Base-by-base conservation (phyloP, 2,113 vertebrate genomes). In the Empidonax traillii region DNA sequence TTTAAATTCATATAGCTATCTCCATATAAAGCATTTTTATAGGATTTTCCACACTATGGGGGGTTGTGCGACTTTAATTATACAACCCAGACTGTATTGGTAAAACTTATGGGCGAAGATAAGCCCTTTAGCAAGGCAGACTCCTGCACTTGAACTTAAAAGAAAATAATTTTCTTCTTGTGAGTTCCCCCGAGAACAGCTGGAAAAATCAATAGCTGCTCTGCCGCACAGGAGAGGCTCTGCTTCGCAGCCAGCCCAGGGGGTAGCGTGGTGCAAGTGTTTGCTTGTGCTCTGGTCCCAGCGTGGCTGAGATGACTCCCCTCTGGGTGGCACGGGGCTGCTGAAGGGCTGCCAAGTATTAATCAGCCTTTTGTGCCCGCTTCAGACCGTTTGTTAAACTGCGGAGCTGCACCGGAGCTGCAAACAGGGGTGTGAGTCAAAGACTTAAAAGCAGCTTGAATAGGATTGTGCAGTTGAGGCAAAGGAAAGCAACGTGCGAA, bases 71-170 rank as follows among this genome's bases (percentile, higher is more conserved):
- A 41, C 72, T 94, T 81, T 96, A 95, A 95, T 95, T 96, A 94
- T 67, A 76, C 81, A 69, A 23, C 85, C 59, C 66, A 37, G 52
- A n/a, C 49, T n/a, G 80, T 73, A 47, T n/a, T 90, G 92, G 79
- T 90, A 49, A 65, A 92, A 92, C 68, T 72, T 85, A 27, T 0
- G 85, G 75, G 83, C 1, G 3, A 81, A 89, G 88, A 90, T 78
- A 84, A 96, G 73, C 88, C 94, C 85, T 94, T 96, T 85, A 96
- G 73, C 72, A 81, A 96, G 85, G 65, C 83, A 93, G 72, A 25
- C 83, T 86, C 44, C 76, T 68, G 85, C 73, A 30, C 41, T 86
- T 37, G 59, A 90, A 85, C 87, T 93, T 78, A 17, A 94, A 94
- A 81, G 59, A 81, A 94, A 94, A 96, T 88, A 0, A 89, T 94